phyloP scores from a whole-genome alignment of 2,888 invertebrate genomes.

The Tetragonula carbonaria region DNA sequence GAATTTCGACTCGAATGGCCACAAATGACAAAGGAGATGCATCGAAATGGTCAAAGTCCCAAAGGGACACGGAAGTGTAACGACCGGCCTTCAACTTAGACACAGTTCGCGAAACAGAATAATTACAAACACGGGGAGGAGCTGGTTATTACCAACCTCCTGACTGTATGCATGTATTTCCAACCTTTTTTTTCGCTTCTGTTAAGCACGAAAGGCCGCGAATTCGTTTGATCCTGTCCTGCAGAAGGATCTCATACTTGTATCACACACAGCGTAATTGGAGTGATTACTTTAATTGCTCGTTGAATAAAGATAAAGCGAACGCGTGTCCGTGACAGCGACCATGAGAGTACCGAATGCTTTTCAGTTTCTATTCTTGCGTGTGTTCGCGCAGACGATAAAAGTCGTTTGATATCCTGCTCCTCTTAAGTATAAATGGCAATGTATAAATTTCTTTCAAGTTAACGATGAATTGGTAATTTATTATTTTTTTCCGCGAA shows the following conservation, averaged over 20 bases:
- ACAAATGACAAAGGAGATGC: constrained; percentile 31
- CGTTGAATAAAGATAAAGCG: constrained; percentile 20
- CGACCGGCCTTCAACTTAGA: constrained; percentile 69
- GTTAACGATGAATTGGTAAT: too few relatives aligned
- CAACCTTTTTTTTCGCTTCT: constrained; percentile 2
- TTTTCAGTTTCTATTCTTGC: background rate
- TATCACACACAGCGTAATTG: background rate
- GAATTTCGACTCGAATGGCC: background rate
- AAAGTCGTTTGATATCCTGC: background rate
- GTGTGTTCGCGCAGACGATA: background rate
- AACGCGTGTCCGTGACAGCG: background rate
- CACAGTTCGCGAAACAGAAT: constrained; percentile 55
- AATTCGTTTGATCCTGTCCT: background rate
- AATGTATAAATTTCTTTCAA: background rate
- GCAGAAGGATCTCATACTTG: background rate
- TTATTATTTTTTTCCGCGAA: too few relatives aligned
- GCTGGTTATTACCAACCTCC: constrained; percentile 31
- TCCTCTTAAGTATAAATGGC: background rate
- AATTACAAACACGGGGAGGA: constrained; percentile 23
- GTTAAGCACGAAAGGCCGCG: background rate
- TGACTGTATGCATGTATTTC: constrained; percentile 26
- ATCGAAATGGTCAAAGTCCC: constrained; percentile 4
- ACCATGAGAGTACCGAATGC: background rate
- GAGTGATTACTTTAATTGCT: constrained; percentile 17
- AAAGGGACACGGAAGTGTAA: constrained; percentile 53